Percentiles rank a stretch among this genome's conserved stretches.
Evolutionary conservation across 2,113 vertebrate genomes (phyloP).

Genomic region (Eonycteris spelaea): DNA sequence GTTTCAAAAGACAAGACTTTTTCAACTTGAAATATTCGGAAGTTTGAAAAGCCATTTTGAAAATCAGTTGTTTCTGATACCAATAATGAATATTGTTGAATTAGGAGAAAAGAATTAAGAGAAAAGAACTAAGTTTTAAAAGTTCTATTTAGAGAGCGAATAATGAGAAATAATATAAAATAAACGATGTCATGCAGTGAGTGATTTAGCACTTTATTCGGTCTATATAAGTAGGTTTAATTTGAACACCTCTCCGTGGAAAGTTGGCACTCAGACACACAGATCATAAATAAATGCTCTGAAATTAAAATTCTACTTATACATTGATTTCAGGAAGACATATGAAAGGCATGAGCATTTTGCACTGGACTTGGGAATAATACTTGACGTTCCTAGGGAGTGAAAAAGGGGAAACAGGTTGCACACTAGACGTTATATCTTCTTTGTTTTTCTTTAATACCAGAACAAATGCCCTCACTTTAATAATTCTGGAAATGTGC

Average conservation of each 20-base stretch:
- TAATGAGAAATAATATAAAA: background rate
- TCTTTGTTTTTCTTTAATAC: background rate
- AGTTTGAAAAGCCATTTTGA: background rate
- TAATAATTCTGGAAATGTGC: background rate
- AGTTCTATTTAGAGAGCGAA: background rate
- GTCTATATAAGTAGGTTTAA: background rate
- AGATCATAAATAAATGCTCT: slow-evolving; percentile 30
- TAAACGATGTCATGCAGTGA: background rate
- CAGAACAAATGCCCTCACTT: background rate
- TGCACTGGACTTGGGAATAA: background rate
- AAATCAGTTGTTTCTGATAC: background rate
- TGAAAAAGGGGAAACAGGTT: background rate
- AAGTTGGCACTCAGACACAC: background rate
- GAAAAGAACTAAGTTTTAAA: background rate
- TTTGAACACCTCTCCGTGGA: background rate
- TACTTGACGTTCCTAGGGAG: background rate
- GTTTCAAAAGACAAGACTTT: background rate
- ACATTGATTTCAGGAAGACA: background rate
- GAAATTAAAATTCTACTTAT: slow-evolving; percentile 26
- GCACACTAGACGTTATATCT: background rate
- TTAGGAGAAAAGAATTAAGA: background rate
- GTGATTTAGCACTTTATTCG: slow-evolving; percentile 56
- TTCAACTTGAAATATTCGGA: background rate
- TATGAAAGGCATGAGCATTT: background rate
- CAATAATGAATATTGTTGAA: background rate